phyloP scores from a whole-genome alignment of 2,888 invertebrate species.

The Ferdinandea cuprea region DNA sequence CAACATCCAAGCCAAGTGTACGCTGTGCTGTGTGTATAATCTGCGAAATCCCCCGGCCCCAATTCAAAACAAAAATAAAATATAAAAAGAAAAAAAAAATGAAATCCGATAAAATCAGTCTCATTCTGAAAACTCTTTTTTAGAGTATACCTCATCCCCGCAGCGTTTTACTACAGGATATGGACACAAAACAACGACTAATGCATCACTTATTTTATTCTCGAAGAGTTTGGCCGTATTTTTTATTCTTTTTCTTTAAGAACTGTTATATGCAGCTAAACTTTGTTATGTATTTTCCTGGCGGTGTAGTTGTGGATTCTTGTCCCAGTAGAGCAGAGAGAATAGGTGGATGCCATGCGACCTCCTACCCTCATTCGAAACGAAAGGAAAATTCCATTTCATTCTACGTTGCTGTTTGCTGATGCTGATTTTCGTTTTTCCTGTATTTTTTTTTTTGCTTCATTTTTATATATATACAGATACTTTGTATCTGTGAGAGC shows the following conservation, averaged over 20 bases:
- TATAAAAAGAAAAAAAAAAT: conserved; percentile 32
- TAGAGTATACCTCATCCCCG: conserved; percentile 48
- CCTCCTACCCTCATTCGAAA: background rate
- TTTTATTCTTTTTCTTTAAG: conserved; percentile 12
- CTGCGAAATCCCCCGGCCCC: background rate
- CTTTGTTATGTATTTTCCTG: conserved; percentile 61
- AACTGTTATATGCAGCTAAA: conserved; percentile 55
- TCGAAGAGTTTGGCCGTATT: conserved; percentile 3
- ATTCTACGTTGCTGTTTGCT: conserved; percentile 41
- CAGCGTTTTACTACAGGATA: conserved; percentile 55
- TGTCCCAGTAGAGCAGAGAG: conserved; percentile 18
- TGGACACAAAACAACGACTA: conserved; percentile 71
- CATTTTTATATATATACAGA: background rate
- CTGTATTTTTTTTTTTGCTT: conserved; percentile 2
- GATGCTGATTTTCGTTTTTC: conserved; percentile 67
- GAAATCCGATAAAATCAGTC: conserved; percentile 69
- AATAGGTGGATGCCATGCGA: background rate
- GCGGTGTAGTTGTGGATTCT: conserved; percentile 37
- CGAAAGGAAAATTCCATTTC: conserved; percentile 60
- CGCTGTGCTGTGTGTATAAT: conserved; percentile 2
- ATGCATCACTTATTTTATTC: conserved; percentile 69
- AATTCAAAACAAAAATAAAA: background rate
- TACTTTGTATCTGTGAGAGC: conserved; percentile 38
- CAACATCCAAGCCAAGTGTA: conserved; percentile 42
- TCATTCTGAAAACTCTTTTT: conserved; percentile 48